Evolutionary conservation across 2,113 vertebrate genomes (phyloP), one percentile per base, ranked within the genome.

Genomic region (Arothron firmamentum): DNA sequence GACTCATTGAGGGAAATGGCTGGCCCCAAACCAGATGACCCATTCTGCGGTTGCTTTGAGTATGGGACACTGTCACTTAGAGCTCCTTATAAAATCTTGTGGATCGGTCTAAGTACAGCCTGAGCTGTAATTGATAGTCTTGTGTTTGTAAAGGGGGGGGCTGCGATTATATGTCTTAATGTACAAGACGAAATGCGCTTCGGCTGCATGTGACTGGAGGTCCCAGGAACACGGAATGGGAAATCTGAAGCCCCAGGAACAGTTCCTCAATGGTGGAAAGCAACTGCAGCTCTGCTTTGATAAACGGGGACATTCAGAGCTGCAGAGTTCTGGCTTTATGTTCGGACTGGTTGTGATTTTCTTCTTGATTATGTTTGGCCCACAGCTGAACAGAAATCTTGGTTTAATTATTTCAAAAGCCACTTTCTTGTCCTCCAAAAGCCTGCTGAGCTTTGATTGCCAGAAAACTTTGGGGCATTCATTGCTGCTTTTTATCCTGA

Each of bases 71-170:
- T 75, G 83, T 82, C 78, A 75, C 87, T 83, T 84, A 71, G 48
- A 21, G 62, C 57, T 77, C 55, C 61, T 75, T 69, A 61, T 83
- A 74, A 84, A 82, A 72, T 59, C 63, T 61, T 62, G 57, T 34
- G 56, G 74, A 66, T 67, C 64, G 65, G 53, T 64, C 65, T 77
- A 80, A 80, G 81, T 77, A 50, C 73, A 77, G 79, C 50, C 56
- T 65, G 53, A 63, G 72, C 49, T 75, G 83, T 85, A 88, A 89
- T 65, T 83, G 77, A 86, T 90, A 88, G 67, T 59, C 60, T 71
- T 72, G 76, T 72, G 75, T 88, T 80, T 82, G 65, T 54, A 52
- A 73, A 74, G 66, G 59, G 67, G 59, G 67, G 67, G 17, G 34
- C 70, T 28, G 61, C 57, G 46, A 77, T 82, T 67, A 73, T 68